Evolutionary conservation across 2,888 invertebrate genomes (phyloP), one percentile per base, ranked within the genome.

Genomic region (Myathropa florea): DNA sequence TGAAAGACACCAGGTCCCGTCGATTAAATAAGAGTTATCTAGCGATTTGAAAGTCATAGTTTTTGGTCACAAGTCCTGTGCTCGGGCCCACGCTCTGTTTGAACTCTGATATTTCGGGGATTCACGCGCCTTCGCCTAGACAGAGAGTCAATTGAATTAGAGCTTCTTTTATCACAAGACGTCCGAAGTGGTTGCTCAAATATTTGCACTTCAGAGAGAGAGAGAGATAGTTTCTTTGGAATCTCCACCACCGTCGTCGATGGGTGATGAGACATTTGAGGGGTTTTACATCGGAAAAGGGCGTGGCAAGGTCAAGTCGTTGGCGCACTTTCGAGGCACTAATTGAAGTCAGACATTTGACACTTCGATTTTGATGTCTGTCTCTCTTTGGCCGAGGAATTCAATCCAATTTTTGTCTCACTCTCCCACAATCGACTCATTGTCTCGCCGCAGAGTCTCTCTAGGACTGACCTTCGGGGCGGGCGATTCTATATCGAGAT

Each of bases 401-500:
- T 9, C 12, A 33, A 12, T 33, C 12, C 12, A 12, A n/a, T n/a
- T n/a, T n/a, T n/a, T n/a, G n/a, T n/a, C n/a, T n/a, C n/a, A n/a
- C n/a, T n/a, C n/a, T n/a, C n/a, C n/a, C n/a, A n/a, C n/a, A n/a
- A n/a, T n/a, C n/a, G 76, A 67, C 46, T 39, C 39, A 77, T 72
- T 83, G 84, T 84, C 84, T 84, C 84, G 84, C 81, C 84, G 80
- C 76, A 71, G 53, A 76, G 81, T 84, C 84, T 84, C 67, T 76
- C 71, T 67, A 21, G 76, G 57, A 76, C 57, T 67, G 84, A 81
- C 84, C 84, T 84, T 84, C 83, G 70, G 59, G 55, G 33, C 18
- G 33, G 12, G 3, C 33, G 30, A 30, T 30, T 30, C 30, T 30
- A 30, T 30, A 30, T 33, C 33, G 33, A 30, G 28, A 7, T n/a